phyloP scores from a whole-genome alignment of 2,113 vertebrate species.

The Carollia perspicillata region DNA sequence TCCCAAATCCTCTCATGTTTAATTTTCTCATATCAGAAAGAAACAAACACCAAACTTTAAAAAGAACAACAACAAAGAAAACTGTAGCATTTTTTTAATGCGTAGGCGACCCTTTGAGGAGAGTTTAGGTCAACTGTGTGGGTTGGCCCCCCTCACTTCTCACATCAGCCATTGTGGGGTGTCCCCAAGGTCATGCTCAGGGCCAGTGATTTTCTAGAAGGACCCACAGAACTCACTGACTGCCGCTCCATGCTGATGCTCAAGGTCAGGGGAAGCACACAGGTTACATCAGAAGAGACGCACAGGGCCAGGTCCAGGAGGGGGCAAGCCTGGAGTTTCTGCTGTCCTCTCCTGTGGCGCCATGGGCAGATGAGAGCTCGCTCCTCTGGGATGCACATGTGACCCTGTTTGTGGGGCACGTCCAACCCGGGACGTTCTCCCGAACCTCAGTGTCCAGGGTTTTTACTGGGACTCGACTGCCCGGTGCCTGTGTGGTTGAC shows the following conservation, averaged over 20 bases:
- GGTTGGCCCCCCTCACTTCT: not conserved
- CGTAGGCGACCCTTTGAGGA: not conserved
- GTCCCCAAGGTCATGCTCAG: not conserved
- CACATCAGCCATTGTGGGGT: not conserved
- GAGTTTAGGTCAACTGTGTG: not conserved
- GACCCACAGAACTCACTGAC: not conserved
- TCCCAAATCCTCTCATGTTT: not conserved
- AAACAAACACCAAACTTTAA: not conserved
- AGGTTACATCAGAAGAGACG: not conserved
- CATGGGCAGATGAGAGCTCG: not conserved
- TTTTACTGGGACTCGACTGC: not conserved
- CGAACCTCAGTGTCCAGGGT: not conserved
- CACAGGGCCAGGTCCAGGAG: not conserved
- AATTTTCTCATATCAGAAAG: not conserved
- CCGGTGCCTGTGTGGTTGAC: not conserved
- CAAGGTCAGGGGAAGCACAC: not conserved
- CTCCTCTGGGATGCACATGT: rapidly evolving
- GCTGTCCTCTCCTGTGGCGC: rapidly evolving
- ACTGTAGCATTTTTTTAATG: not conserved
- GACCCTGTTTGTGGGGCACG: not conserved
- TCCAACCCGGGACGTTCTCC: not conserved
- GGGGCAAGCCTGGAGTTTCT: rapidly evolving
- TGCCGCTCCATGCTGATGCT: rapidly evolving
- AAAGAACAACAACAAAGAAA: not conserved
- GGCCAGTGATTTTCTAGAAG: not conserved